Evolutionary conservation across 2,113 vertebrate genomes (phyloP).

Genomic region (Eidolon helvum): DNA sequence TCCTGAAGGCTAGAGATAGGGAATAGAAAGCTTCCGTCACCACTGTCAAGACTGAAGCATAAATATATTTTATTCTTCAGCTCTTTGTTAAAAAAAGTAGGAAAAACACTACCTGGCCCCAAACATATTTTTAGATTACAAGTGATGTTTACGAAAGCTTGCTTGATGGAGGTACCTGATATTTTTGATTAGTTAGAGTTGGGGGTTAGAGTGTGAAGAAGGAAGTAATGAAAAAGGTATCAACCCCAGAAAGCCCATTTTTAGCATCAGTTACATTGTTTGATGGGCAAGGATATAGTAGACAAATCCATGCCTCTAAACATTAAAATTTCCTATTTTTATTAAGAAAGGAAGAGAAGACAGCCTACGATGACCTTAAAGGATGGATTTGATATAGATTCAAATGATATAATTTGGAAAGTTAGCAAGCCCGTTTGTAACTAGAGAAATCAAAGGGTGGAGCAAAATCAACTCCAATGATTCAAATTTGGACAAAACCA

Average conservation of each 20-base stretch:
- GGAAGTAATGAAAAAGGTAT: not conserved
- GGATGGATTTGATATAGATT: not conserved
- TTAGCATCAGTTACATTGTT: not conserved
- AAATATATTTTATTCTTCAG: not conserved
- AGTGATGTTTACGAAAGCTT: not conserved
- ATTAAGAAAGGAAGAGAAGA: constrained; percentile 17
- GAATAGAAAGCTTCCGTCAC: not conserved
- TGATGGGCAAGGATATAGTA: not conserved
- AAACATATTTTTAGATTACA: not conserved
- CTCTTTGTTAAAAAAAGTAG: not conserved
- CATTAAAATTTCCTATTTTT: not conserved
- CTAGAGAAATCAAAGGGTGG: not conserved
- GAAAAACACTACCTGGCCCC: not conserved
- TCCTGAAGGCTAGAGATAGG: not conserved
- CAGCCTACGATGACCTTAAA: not conserved
- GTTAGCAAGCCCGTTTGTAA: not conserved
- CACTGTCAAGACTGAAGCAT: not conserved
- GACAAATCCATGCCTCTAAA: not conserved
- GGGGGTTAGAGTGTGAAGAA: not conserved
- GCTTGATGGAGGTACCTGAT: not conserved
- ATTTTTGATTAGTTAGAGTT: not conserved
- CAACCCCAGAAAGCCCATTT: not conserved
- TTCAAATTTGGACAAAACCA: not conserved
- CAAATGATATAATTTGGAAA: not conserved
- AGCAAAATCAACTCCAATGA: not conserved